phyloP scores from a whole-genome alignment of 2,113 vertebrate species.

The Trichomycterus rosablanca region DNA sequence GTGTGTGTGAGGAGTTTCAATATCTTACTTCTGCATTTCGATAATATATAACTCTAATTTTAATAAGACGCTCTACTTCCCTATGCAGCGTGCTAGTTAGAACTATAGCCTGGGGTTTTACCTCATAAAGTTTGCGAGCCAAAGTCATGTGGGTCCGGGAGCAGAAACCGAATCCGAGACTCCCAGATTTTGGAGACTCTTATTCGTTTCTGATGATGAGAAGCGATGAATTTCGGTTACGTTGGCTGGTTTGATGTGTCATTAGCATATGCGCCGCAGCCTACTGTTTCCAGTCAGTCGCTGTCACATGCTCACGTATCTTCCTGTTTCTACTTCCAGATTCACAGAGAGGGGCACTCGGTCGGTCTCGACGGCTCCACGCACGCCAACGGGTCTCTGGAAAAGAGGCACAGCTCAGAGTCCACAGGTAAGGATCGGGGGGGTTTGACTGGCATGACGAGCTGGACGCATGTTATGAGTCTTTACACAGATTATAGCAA shows the following conservation, averaged over 20 bases:
- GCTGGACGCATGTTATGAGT: too few species aligned
- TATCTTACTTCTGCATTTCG: not conserved
- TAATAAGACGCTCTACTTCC: not conserved
- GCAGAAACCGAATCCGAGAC: not conserved
- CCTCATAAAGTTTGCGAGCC: not conserved
- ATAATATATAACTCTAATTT: too few species aligned
- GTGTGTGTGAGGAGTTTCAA: not conserved
- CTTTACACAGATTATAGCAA: too few species aligned
- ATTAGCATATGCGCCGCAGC: not conserved
- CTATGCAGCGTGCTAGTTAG: not conserved
- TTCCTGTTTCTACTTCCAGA: constrained; percentile 60
- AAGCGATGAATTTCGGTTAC: not conserved
- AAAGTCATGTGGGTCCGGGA: not conserved
- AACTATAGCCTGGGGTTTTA: not conserved
- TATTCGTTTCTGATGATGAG: not conserved
- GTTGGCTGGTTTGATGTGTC: not conserved
- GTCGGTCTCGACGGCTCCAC: constrained; percentile 47
- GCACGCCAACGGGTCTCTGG: constrained; percentile 23
- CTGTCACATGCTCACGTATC: constrained; percentile 61
- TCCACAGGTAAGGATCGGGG: constrained; percentile 55
- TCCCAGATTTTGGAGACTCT: not conserved
- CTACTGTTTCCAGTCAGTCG: constrained; percentile 29
- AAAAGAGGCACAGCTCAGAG: constrained; percentile 33
- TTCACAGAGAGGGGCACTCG: constrained; percentile 68
- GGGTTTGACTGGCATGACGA: too few species aligned